A percentile compares a stretch with the other conserved stretches of the same genome.
Evolutionary conservation across 1,140 invertebrate species (phyloP).

Genomic region (Caenorhabditis briggsae): DNA sequence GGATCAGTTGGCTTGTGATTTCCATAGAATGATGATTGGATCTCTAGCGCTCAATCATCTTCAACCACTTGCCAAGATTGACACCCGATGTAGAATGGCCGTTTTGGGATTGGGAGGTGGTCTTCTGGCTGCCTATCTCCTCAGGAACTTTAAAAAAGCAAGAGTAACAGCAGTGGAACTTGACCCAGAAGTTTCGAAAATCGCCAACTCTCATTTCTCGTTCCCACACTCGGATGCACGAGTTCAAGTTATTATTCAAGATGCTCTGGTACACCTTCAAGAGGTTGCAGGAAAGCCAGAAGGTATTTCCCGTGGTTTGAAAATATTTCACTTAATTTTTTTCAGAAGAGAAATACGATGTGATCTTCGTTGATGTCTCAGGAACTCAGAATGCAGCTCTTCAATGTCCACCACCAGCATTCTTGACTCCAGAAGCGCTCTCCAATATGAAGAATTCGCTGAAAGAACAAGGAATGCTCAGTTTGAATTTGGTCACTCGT

Average conservation of each 20-base stretch:
- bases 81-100: slow-evolving; percentile 56
- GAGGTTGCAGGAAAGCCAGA: slow-evolving; percentile 45
- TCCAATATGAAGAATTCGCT: slow-evolving; percentile 66
- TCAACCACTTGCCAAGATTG: slow-evolving; percentile 37
- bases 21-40: slow-evolving; percentile 65
- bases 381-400: slow-evolving; percentile 67
- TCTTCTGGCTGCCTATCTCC: slow-evolving; percentile 67
- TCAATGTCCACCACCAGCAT: slow-evolving; percentile 71
- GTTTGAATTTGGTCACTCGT: slow-evolving; percentile 71
- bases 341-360: slow-evolving; percentile 70
- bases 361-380: slow-evolving; percentile 71
- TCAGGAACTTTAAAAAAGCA: slow-evolving; percentile 66
- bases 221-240: slow-evolving; percentile 64
- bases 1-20: slow-evolving; percentile 72
- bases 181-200: slow-evolving; percentile 68
- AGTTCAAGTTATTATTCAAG: slow-evolving; percentile 66
- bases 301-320: slow-evolving; percentile 61
- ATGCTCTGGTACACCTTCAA: slow-evolving; percentile 70
- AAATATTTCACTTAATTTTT: slow-evolving; percentile 14
- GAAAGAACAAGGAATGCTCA: slow-evolving; percentile 66
- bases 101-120: slow-evolving; percentile 74
- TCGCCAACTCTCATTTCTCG: slow-evolving; percentile 70
- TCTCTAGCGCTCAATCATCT: slow-evolving; percentile 3
- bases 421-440: slow-evolving; percentile 65
- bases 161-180: slow-evolving; percentile 67